Conservation (phyloP, 2,888 invertebrate genomes). For the Ditylenchus weischeri region DNA sequence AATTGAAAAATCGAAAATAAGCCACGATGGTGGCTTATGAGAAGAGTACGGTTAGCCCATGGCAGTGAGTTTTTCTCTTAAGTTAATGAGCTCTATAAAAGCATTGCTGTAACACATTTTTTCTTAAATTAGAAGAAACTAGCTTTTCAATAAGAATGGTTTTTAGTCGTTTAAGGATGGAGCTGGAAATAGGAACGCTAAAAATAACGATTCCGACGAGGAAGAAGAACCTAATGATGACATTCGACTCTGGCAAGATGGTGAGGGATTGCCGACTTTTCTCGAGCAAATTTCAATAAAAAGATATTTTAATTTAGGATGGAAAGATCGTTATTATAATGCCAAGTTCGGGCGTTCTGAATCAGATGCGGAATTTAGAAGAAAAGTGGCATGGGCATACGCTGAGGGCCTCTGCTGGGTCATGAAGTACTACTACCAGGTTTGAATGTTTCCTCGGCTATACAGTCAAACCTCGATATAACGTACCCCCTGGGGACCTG, state of each 20-base stretch:
- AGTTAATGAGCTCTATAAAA: too few species aligned
- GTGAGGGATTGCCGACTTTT: too few species aligned
- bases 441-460: constrained; percentile 13
- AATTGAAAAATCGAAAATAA: too few species aligned
- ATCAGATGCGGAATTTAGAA: constrained; percentile 71
- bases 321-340: constrained; percentile 81
- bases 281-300: too few species aligned
- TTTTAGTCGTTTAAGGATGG: constrained; percentile 43
- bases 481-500: too few species aligned
- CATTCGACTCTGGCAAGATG: constrained; percentile 75
- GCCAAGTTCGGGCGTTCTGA: constrained; percentile 60
- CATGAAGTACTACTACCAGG: constrained; percentile 90
- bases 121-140: not conserved
- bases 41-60: too few species aligned
- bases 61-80: too few species aligned
- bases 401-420: constrained; percentile 97
- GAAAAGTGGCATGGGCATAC: constrained; percentile 79
- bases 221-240: constrained; percentile 49
- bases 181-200: constrained; percentile 11
- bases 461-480: too few species aligned
- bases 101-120: too few species aligned
- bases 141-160: not conserved
- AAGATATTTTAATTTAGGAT: constrained; percentile 63
- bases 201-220: constrained; percentile 13
- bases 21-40: too few species aligned